phyloP scores from a whole-genome alignment of 2,888 invertebrate species.

The Pardosa pseudoannulata region DNA sequence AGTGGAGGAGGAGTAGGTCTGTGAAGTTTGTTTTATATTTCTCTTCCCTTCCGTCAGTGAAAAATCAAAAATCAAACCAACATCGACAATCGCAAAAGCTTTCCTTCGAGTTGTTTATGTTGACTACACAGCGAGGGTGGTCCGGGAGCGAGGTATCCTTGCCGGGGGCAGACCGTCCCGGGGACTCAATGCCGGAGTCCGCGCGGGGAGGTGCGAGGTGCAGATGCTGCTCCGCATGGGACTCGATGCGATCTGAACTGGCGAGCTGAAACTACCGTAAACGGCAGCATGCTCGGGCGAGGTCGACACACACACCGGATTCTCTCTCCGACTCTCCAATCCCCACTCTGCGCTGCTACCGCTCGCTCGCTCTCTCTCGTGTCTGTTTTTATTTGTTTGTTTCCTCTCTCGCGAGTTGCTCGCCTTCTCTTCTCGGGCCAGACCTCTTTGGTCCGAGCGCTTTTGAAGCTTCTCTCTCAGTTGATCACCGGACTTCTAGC shows the following conservation, averaged over 20 bases:
- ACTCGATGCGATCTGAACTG: conserved; percentile 23
- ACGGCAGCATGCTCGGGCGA: conserved; percentile 31
- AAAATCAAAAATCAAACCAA: too few species aligned
- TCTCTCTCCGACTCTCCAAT: neutral
- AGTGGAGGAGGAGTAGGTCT: too few species aligned
- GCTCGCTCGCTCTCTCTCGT: conserved; percentile 1
- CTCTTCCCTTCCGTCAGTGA: too few species aligned
- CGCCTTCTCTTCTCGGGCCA: neutral
- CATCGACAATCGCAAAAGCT: too few species aligned
- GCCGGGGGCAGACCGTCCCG: conserved; percentile 18
- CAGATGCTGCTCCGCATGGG: conserved; percentile 25
- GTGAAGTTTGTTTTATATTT: too few species aligned
- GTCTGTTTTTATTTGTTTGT: neutral
- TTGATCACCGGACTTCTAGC: conserved; percentile 27
- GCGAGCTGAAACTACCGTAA: conserved; percentile 39
- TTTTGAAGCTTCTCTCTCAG: too few species aligned
- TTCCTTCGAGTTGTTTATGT: too few species aligned
- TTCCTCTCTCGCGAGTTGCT: neutral
- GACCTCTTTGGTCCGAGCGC: neutral
- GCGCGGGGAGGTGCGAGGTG: conserved; percentile 20
- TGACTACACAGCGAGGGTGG: neutral
- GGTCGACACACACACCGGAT: too few species aligned
- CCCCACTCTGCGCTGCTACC: neutral
- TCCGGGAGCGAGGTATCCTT: neutral
- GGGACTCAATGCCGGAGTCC: conserved; percentile 24